Evolutionary conservation across 1,140 invertebrate species (phyloP), one percentile per base, ranked within the genome.

Genomic region (Microplitis mediator): DNA sequence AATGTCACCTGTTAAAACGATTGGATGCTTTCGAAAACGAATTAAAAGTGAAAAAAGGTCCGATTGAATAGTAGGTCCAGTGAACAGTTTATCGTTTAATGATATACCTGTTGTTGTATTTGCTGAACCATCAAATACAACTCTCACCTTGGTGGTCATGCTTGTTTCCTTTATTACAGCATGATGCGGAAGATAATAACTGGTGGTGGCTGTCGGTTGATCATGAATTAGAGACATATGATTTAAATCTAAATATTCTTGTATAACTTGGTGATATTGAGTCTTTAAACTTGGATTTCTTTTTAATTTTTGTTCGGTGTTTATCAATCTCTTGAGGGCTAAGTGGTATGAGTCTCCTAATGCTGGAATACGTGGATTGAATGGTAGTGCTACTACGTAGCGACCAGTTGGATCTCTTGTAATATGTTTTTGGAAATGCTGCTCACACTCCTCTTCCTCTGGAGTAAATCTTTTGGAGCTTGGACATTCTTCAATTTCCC

Each of bases 1-100:
- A 5, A 84, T 77, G 63, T 86, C 83, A 3, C 75, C 72, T 0
- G 72, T 67, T 13, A 85, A 60, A 0, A 78, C 76, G 36, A 61
- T 64, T 54, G 52, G 56, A 62, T 75, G 54, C 23, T n/a, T 50
- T 5, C 78, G 58, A 54, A 69, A 76, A 9, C 51, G 31, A 8
- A 58, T 58, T 6, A 71, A 23, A 6, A 68, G 45, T 8, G 67
- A 35, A n/a, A 71, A 52, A 4, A 71, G 3, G 11, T 68, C 60
- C 14, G 14, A 23, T 31, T 72, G 69, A 3, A 71, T 35, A 11
- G 45, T 69, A 36, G 52, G 23, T 35, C 74, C 74, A 3, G 39
- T 13, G 36, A 61, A 16, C 1, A 72, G 32, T 3, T 56, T 52
- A 14, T 75, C 69, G 45, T 75, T 75, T 4, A 75, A 32, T 13